Conservation (phyloP, 2,888 invertebrate genomes). For the Alloscopus bannaensis region DNA sequence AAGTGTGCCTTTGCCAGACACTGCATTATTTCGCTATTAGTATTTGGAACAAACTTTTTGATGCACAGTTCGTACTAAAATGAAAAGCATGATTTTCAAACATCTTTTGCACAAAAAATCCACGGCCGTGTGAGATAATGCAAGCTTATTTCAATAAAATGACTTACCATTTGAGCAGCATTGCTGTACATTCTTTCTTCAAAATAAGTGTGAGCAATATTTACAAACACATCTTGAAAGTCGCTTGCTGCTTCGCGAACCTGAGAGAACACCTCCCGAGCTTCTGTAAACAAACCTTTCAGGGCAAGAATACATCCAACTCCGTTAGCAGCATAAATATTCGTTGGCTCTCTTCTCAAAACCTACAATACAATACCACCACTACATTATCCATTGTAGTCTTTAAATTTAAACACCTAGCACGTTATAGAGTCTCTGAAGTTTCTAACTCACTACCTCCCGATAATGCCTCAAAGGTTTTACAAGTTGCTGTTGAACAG, state of each 20-base stretch:
- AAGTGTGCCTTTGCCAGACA: constrained; percentile 24
- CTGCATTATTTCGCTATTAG: constrained; percentile 23
- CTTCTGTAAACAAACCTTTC: constrained; percentile 27
- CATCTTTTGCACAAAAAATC: not conserved
- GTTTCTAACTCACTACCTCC: too few relatives aligned
- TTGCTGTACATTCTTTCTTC: constrained; percentile 21
- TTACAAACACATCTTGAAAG: constrained; percentile 33
- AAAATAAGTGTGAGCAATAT: constrained; percentile 29
- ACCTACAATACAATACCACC: constrained; percentile 13
- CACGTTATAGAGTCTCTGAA: too few relatives aligned
- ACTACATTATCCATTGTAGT: too few relatives aligned
- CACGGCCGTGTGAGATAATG: not conserved
- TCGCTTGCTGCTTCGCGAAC: constrained; percentile 26
- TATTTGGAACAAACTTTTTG: constrained; percentile 10
- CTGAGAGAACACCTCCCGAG: constrained; percentile 43
- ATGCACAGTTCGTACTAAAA: constrained; percentile 32
- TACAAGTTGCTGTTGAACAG: too few relatives aligned
- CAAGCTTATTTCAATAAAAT: not conserved
- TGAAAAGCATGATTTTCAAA: not conserved
- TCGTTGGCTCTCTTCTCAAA: constrained; percentile 2
- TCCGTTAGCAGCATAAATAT: constrained; percentile 36
- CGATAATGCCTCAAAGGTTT: too few relatives aligned
- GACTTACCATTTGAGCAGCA: constrained; percentile 42
- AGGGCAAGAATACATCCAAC: constrained; percentile 32
- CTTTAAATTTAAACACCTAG: too few relatives aligned